Evolutionary conservation across 2,888 invertebrate genomes (phyloP).

Genomic region (Barypeithes pellucidus): DNA sequence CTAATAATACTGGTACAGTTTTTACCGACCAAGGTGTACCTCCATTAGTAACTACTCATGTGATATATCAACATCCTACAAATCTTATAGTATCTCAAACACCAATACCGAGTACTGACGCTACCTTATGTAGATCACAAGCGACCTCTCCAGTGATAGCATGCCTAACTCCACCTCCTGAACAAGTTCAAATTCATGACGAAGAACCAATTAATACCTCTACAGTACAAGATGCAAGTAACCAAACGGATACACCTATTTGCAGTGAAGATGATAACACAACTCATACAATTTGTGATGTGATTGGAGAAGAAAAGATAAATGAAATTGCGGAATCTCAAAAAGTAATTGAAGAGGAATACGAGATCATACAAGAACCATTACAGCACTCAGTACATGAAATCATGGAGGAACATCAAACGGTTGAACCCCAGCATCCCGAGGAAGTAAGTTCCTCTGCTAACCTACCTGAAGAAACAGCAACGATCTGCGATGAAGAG

Average conservation of each 20-base stretch:
- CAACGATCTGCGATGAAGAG: conserved; percentile 53
- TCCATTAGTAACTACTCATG: conserved; percentile 74
- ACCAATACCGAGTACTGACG: conserved; percentile 59
- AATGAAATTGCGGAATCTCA: conserved; percentile 32
- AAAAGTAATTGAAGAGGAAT: conserved; percentile 21
- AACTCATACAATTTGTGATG: conserved; percentile 53
- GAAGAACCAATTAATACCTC: conserved; percentile 66
- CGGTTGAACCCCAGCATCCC: conserved; percentile 20
- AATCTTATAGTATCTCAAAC: conserved; percentile 68
- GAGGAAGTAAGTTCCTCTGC: conserved; percentile 50
- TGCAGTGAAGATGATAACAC: conserved; percentile 79
- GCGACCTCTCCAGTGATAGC: conserved; percentile 72
- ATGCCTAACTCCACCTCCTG: conserved; percentile 78
- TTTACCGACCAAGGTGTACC: conserved; percentile 71
- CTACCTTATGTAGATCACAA: conserved; percentile 68
- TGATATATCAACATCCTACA: conserved; percentile 73
- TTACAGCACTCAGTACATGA: conserved; percentile 33
- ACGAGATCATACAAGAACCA: conserved; percentile 5
- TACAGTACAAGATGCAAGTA: conserved; percentile 84
- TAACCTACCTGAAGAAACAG: conserved; percentile 40
- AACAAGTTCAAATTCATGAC: conserved; percentile 61
- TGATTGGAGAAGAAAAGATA: conserved; percentile 50
- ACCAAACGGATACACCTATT: conserved; percentile 85
- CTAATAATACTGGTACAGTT: conserved; percentile 66
- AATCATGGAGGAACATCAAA: conserved; percentile 38